Evolutionary conservation across 2,888 invertebrate genomes (phyloP), one percentile per base, ranked within the genome.

Genomic region (Chloromyia formosa): DNA sequence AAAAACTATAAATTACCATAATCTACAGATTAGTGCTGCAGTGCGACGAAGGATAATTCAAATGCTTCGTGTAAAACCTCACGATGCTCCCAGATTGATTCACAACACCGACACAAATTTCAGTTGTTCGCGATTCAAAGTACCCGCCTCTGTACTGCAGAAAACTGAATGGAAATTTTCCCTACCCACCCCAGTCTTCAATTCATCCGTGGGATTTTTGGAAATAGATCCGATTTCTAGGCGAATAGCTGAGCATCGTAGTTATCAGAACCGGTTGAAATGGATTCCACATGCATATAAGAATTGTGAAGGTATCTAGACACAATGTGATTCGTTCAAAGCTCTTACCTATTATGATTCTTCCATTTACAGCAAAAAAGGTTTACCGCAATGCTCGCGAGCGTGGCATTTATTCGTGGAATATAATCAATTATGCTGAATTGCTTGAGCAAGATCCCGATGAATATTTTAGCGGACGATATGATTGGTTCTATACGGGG

Each of bases 401-500:
- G 27, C 68, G 78, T 4, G 75, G 74, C 1, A 77, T 78, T 9
- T 80, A 79, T 73, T 77, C 77, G n/a, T 35, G 53, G 0, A 61
- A 75, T 1, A n/a, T 81, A 0, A 75, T 78, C 23, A 78, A 78
- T 0, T 77, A 80, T 54, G 80, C 80, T 0, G 79, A 79, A 56
- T 74, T 80, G 0, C 23, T 79, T 5, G 78, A 80, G 68, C n/a
- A 62, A 16, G 73, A 81, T 74, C 80, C 81, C 0, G 82, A 83
- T 77, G 72, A 80, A 0, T 83, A 78, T 60, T 85, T 85, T 66
- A 77, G 79, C 12, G 80, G 81, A 3, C 81, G 81, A 58, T 84
- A 83, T 60, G 85, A 85, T 75, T 84, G 82, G 75, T 84, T 84
- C 58, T 85, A 82, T 74, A 83, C 83, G 0, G 83, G 83, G 1